Conservation (phyloP, 2,797 vertebrate genomes). For the Megalops cyprinoides region DNA sequence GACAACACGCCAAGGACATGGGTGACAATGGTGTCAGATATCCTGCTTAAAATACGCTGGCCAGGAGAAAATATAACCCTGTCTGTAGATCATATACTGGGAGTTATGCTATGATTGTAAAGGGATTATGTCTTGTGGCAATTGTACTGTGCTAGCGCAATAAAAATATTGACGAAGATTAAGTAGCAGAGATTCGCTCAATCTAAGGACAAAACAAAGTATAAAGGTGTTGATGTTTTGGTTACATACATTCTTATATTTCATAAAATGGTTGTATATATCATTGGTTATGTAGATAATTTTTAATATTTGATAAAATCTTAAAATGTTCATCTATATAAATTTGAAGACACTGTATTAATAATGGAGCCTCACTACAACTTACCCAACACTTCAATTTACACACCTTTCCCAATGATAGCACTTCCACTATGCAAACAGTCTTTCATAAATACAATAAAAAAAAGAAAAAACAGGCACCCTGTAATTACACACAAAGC, state of each 20-base stretch:
- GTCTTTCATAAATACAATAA: not conserved
- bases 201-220: too few species aligned
- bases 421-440: too few species aligned
- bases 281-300: too few species aligned
- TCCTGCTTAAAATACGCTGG: not conserved
- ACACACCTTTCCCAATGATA: too few species aligned
- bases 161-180: not conserved
- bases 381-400: not conserved
- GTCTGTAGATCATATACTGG: not conserved
- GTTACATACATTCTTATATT: too few species aligned
- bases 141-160: not conserved
- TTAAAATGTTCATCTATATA: not conserved
- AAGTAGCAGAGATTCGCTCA: not conserved
- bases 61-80: not conserved
- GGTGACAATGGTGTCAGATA: constrained; percentile 19
- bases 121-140: not conserved
- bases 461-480: too few species aligned
- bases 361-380: too few species aligned
- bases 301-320: too few species aligned
- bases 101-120: not conserved
- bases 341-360: too few species aligned
- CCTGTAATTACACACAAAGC: not conserved
- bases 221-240: too few species aligned
- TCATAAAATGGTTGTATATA: too few species aligned
- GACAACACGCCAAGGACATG: constrained; percentile 10